phyloP scores from a whole-genome alignment of 2,888 invertebrate species.

The Agrochola lota region DNA sequence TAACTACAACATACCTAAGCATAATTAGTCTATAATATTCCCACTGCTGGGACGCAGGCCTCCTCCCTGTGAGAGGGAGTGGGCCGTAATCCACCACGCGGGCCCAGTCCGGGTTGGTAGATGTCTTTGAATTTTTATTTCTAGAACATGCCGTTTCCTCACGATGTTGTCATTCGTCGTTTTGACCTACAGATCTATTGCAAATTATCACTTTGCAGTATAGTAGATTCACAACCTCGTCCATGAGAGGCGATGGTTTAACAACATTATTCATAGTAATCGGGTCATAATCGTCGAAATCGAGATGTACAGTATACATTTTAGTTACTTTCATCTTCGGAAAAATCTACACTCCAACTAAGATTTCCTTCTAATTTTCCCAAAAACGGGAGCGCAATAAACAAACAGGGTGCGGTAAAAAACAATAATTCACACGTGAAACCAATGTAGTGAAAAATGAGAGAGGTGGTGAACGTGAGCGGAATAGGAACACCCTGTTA shows the following conservation, averaged over 20 bases:
- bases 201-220: no score
- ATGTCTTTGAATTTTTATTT: no score
- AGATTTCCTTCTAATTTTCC: constrained; percentile 41
- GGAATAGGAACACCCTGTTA: constrained; percentile 80
- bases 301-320: not conserved
- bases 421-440: constrained; percentile 90
- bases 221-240: not conserved
- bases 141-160: no score
- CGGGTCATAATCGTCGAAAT: not conserved
- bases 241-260: no score
- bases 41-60: not conserved
- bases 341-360: not conserved
- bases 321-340: not conserved
- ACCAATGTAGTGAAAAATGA: constrained; percentile 91
- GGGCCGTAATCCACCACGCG: not conserved
- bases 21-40: not conserved
- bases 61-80: no score
- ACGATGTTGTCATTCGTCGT: no score
- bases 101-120: no score
- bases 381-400: constrained; percentile 66
- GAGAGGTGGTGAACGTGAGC: constrained; percentile 86
- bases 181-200: no score
- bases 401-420: constrained; percentile 79
- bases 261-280: not conserved
- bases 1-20: no score